phyloP scores from a whole-genome alignment of 2,888 invertebrate species.

The Agriotes lineatus region DNA sequence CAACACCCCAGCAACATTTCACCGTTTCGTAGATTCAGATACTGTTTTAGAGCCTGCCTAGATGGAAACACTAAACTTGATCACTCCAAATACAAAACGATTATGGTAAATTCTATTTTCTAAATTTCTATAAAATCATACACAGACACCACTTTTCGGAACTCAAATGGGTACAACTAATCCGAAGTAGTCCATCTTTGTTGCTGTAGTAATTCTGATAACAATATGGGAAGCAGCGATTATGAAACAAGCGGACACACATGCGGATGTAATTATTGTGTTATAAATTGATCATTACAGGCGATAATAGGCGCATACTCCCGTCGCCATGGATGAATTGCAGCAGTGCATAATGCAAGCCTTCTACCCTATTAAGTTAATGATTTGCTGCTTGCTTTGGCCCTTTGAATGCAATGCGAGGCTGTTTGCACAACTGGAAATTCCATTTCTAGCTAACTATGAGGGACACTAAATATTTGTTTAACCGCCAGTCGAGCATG shows the following conservation, averaged over 20 bases:
- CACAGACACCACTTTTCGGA: too few species aligned
- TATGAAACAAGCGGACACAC: background rate
- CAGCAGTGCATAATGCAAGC: conserved; percentile 15
- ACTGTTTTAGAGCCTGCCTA: too few species aligned
- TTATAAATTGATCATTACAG: conserved; percentile 18
- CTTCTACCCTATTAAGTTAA: conserved; percentile 4
- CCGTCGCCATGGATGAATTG: conserved; percentile 1
- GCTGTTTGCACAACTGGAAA: background rate
- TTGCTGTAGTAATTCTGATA: too few species aligned
- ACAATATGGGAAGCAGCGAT: background rate
- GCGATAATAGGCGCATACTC: conserved; percentile 9
- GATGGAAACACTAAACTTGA: too few species aligned
- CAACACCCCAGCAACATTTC: too few species aligned
- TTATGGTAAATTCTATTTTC: too few species aligned
- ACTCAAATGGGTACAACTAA: too few species aligned
- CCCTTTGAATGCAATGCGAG: background rate
- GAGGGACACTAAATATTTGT: background rate
- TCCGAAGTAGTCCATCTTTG: too few species aligned
- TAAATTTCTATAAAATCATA: too few species aligned
- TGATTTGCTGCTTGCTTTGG: conserved; percentile 16
- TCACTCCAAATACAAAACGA: too few species aligned
- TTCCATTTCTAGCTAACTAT: background rate
- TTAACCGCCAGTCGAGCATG: background rate
- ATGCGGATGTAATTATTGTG: conserved; percentile 20
- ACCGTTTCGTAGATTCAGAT: too few species aligned